phyloP scores from a whole-genome alignment of 2,888 invertebrate species.

The Mystacides longicornis region DNA sequence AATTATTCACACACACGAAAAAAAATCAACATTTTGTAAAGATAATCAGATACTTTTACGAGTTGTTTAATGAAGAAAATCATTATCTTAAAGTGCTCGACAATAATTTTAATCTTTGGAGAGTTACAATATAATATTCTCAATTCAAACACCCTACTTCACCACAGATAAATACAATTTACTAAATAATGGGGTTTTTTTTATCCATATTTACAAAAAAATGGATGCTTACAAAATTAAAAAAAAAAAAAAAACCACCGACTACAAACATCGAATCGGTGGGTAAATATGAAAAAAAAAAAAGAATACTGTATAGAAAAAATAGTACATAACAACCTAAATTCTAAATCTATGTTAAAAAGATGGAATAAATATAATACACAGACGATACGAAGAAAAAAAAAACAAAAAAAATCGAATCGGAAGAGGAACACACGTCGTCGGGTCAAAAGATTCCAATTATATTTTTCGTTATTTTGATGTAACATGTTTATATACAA shows the following conservation, averaged over 20 bases:
- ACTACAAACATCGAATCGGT: constrained; percentile 14
- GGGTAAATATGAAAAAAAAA: constrained; percentile 12
- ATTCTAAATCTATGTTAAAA: not conserved
- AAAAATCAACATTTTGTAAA: no score
- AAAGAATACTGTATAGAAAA: constrained; percentile 3
- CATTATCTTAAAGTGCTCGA: not conserved
- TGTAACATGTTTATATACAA: no score
- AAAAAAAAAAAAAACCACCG: constrained; percentile 6
- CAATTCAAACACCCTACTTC: not conserved
- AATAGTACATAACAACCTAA: not conserved
- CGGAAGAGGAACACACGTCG: constrained; percentile 1
- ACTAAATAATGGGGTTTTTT: constrained; percentile 25
- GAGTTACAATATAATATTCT: not conserved
- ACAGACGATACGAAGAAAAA: not conserved
- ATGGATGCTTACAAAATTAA: constrained; percentile 21
- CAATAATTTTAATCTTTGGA: no score
- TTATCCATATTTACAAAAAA: constrained; percentile 25
- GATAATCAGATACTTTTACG: no score
- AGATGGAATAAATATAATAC: not conserved
- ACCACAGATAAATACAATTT: constrained; percentile 5
- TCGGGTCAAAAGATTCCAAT: no score
- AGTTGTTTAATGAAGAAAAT: no score
- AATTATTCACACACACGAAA: no score
- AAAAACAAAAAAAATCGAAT: not conserved
- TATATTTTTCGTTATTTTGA: no score